phyloP scores from a whole-genome alignment of 2,797 vertebrate genomes.

The Dallia pectoralis region DNA sequence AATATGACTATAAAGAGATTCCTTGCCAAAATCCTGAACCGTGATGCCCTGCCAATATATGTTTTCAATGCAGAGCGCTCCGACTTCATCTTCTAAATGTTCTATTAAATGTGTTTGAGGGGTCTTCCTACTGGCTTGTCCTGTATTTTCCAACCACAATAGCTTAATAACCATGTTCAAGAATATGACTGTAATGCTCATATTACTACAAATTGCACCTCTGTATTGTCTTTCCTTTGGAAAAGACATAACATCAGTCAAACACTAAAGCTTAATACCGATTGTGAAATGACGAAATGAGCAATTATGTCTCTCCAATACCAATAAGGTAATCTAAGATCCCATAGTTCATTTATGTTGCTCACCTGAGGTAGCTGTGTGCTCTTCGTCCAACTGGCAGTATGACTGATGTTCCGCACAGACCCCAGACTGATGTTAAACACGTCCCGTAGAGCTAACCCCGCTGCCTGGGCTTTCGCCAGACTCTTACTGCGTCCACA shows the following conservation, averaged over 20 bases:
- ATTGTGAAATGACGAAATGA: not conserved
- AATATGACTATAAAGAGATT: no score
- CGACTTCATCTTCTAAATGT: no score
- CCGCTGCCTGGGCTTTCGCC: conserved; percentile 88
- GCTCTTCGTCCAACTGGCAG: conserved; percentile 77
- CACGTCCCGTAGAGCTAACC: conserved; percentile 83
- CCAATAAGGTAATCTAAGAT: not conserved
- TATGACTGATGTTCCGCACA: conserved; percentile 61
- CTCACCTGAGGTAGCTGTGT: conserved; percentile 95
- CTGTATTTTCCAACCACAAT: no score
- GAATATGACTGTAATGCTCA: not conserved
- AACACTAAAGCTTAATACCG: not conserved
- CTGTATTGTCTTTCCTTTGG: not conserved
- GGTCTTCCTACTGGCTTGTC: no score
- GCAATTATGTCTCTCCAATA: not conserved
- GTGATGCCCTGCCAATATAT: no score
- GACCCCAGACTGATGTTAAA: conserved; percentile 81
- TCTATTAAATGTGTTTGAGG: no score
- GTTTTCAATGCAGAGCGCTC: no score
- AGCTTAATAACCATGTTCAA: conserved; percentile 3
- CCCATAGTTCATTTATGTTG: conserved; percentile 2
- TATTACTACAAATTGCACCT: not conserved
- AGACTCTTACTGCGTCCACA: conserved; percentile 89
- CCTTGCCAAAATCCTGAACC: no score
- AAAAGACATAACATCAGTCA: not conserved